Evolutionary conservation across 2,888 invertebrate genomes (phyloP), one percentile per base, ranked within the genome.

Genomic region (Plagodis pulveraria): DNA sequence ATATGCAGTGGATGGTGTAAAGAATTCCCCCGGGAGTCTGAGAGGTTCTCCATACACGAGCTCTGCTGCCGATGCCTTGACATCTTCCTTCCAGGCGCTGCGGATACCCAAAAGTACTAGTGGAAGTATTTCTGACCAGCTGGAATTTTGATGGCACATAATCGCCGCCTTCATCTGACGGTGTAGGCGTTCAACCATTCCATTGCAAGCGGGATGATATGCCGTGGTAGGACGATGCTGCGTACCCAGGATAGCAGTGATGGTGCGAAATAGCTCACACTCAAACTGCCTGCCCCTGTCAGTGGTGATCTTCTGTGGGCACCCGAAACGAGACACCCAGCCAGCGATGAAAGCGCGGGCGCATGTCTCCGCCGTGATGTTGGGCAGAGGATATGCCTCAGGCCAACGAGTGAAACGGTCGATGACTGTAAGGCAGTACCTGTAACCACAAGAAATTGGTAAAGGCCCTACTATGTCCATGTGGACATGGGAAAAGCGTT

Each of bases 291-390:
- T n/a, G n/a, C n/a, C n/a, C n/a, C n/a, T n/a, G n/a, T n/a, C n/a
- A n/a, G n/a, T 86, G 83, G 0, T 80, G 5, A 79, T 80, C 5
- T 48, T 55, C 43, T 41, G 36, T 0, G 74, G 74, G 36, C 70
- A 70, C 6, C 73, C 74, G 44, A 72, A 72, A 5, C 74, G 55
- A 2, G 70, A 40, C 6, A 74, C 66, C 76, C 76, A 76, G 0
- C 62, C 58, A 6, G 56, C 54, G 0, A 68, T 1, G 6, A 91
- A n/a, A n/a, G n/a, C n/a, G n/a, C n/a, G n/a, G n/a, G n/a, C n/a
- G n/a, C n/a, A n/a, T n/a, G n/a, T n/a, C 54, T 78, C 79, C 0
- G 84, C 85, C 0, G 81, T 79, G n/a, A 83, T 83, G 52, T 84
- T 75, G 0, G 53, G 54, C 5, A 67, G 56, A 0, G 76, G 72